Percentiles rank a stretch among this genome's conserved stretches.
Conservation (phyloP, 2,113 vertebrate species). For the Triplophysa siluroides region DNA sequence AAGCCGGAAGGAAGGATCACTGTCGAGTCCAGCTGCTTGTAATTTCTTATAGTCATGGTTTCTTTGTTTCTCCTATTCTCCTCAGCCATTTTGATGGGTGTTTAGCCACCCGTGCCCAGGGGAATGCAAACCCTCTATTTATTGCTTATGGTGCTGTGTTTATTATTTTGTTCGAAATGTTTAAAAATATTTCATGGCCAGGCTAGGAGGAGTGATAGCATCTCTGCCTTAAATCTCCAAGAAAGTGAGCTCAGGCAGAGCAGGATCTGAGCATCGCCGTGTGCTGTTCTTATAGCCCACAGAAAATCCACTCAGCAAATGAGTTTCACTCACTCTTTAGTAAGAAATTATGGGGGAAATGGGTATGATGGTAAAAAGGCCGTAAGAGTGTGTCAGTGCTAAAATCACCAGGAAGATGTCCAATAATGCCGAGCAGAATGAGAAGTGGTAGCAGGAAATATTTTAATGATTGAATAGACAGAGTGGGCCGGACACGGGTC, state of each 20-base stretch:
- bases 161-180: constrained; percentile 54
- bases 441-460: constrained; percentile 65
- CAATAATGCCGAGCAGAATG: constrained; percentile 70
- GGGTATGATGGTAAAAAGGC: constrained; percentile 63
- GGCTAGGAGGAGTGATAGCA: background rate
- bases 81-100: too few relatives aligned
- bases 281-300: constrained; percentile 63
- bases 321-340: constrained; percentile 68
- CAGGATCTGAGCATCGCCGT: constrained; percentile 55
- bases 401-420: constrained; percentile 73
- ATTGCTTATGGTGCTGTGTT: constrained; percentile 60
- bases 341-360: constrained; percentile 61
- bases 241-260: background rate
- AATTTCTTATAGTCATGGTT: too few relatives aligned
- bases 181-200: constrained; percentile 66
- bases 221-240: constrained; percentile 64
- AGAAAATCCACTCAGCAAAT: constrained; percentile 57
- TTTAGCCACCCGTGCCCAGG: too few relatives aligned
- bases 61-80: too few relatives aligned
- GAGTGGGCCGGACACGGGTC: constrained; percentile 71
- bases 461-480: constrained; percentile 80
- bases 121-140: constrained; percentile 29
- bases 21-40: too few relatives aligned
- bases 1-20: too few relatives aligned
- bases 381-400: constrained; percentile 66